Evolutionary conservation across 2,113 vertebrate genomes (phyloP).

Genomic region (Nymphicus hollandicus): DNA sequence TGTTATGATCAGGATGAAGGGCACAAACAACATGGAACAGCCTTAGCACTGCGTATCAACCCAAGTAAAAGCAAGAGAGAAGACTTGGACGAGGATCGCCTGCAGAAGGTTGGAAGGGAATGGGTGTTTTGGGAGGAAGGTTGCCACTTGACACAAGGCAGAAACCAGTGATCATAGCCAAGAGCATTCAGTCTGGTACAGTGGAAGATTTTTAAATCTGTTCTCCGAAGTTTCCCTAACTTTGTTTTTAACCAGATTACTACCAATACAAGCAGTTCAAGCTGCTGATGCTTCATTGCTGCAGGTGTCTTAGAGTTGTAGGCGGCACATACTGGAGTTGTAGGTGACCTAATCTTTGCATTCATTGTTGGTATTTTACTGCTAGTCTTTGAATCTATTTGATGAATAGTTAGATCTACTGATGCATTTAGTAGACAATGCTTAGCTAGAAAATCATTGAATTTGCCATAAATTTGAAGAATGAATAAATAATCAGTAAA

Average conservation of each 20-base stretch:
- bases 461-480: neutral
- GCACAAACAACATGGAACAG: neutral
- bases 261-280: neutral
- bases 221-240: neutral
- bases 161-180: neutral
- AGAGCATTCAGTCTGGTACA: conserved; percentile 23
- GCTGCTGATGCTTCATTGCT: neutral
- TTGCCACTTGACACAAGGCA: neutral
- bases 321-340: neutral
- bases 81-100: neutral
- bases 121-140: neutral
- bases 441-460: neutral
- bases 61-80: neutral
- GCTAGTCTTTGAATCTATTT: neutral
- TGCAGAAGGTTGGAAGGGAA: conserved; percentile 28
- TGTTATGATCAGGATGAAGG: neutral
- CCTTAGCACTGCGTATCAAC: neutral
- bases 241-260: neutral
- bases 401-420: neutral
- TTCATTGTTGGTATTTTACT: neutral
- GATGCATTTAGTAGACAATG: neutral
- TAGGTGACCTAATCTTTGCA: neutral
- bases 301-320: neutral
- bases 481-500: conserved; percentile 60
- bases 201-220: conserved; percentile 26